Conservation (phyloP, 30 jellyfish, hydroid and myxozoan species). For the Morbakka virulenta region DNA sequence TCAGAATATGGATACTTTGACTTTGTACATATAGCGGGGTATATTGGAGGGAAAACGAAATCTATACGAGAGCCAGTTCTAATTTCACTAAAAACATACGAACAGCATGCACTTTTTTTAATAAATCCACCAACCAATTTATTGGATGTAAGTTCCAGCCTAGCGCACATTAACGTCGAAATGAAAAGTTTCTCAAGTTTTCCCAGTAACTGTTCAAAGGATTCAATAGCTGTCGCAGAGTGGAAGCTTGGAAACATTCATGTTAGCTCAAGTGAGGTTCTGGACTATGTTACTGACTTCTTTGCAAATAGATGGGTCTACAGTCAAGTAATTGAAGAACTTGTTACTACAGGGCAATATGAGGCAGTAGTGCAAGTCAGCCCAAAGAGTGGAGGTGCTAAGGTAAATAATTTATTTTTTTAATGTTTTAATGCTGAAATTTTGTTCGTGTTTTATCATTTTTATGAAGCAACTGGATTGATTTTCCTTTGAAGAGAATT, state of each 20-base stretch:
- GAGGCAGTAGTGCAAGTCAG: constrained; percentile 71
- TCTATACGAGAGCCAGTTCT: constrained; percentile 66
- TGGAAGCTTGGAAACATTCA: constrained; percentile 29
- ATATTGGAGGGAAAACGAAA: constrained; percentile 62
- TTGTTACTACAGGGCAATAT: constrained; percentile 24
- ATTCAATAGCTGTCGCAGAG: constrained; percentile 3
- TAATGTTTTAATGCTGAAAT: not conserved
- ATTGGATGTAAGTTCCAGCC: not conserved
- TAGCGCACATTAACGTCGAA: not conserved
- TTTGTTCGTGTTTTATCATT: no score
- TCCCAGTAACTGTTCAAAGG: not conserved
- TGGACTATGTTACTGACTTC: not conserved
- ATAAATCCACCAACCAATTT: constrained; percentile 35
- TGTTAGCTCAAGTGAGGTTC: constrained; percentile 25
- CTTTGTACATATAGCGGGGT: constrained; percentile 72
- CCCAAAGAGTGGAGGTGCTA: not conserved
- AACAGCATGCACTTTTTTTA: constrained; percentile 53
- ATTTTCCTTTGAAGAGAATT: no score
- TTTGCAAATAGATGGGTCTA: constrained; percentile 38
- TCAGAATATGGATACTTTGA: constrained; percentile 76
- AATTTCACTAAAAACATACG: constrained; percentile 48
- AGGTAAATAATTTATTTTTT: not conserved
- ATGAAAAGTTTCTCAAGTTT: not conserved
- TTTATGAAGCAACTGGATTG: no score
- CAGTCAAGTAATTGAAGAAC: constrained; percentile 77